Evolutionary conservation across 2,888 invertebrate genomes (phyloP).

Genomic region (Ormia ochracea): DNA sequence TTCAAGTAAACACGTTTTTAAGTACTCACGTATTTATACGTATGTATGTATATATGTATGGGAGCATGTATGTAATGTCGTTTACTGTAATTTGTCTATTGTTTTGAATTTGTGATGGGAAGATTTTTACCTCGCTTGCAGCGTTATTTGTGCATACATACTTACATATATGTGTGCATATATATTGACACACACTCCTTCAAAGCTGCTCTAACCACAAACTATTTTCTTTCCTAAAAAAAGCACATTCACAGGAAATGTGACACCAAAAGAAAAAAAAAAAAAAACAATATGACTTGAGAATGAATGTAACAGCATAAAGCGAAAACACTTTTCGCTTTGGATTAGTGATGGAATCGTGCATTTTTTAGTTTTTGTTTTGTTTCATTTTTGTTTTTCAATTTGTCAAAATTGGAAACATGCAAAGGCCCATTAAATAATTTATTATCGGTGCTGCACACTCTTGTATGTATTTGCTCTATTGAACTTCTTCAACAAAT

Average conservation of each 20-base stretch:
- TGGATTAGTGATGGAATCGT: background rate
- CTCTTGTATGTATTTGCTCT: no score
- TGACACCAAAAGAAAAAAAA: conserved; percentile 48
- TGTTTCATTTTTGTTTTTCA: no score
- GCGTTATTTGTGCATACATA: background rate
- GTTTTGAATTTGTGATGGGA: conserved; percentile 26
- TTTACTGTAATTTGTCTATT: conserved; percentile 29
- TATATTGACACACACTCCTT: no score
- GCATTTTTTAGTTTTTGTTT: background rate
- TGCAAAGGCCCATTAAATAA: no score
- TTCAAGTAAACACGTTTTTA: background rate
- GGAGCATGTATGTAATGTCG: no score
- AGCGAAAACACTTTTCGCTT: background rate
- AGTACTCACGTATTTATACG: no score
- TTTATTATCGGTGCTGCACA: no score
- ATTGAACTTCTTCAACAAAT: no score
- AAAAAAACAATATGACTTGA: background rate
- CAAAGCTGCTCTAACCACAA: conserved; percentile 39
- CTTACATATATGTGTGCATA: no score
- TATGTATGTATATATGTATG: no score
- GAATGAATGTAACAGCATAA: background rate
- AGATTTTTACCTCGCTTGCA: background rate
- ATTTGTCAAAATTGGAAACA: no score
- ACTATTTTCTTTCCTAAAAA: conserved; percentile 2
- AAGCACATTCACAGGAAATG: conserved; percentile 53